Evolutionary conservation across 2,888 invertebrate genomes (phyloP).

Genomic region (Clivina fossor): DNA sequence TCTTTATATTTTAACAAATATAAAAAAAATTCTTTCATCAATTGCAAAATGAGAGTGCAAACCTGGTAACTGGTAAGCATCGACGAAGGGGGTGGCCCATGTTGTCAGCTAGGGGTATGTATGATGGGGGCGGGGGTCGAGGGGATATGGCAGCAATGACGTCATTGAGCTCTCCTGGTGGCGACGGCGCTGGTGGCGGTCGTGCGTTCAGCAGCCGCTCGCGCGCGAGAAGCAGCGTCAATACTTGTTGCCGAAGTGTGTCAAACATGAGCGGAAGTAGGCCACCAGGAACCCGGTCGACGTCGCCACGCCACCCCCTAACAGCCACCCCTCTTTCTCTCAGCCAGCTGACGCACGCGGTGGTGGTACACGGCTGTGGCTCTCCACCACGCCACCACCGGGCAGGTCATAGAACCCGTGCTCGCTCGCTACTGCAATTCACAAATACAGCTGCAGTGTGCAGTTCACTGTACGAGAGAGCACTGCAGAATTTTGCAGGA

Average conservation of each 20-base stretch:
- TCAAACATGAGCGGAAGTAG: slow-evolving; percentile 52
- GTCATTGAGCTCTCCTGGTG: slow-evolving; percentile 49
- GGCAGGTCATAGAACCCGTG: slow-evolving; percentile 30
- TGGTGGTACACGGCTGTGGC: not conserved
- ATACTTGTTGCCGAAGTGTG: slow-evolving; percentile 57
- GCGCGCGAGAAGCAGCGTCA: no score
- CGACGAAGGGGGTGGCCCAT: no score
- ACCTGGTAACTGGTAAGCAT: no score
- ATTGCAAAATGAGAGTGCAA: no score
- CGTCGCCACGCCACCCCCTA: no score
- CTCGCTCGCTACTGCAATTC: no score
- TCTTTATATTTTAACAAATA: no score
- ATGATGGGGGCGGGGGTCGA: slow-evolving; percentile 54
- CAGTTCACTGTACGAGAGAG: not conserved
- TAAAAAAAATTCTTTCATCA: no score
- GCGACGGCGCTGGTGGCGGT: slow-evolving; percentile 45
- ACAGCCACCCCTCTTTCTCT: no score
- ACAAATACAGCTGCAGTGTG: not conserved
- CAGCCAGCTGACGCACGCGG: slow-evolving; percentile 1
- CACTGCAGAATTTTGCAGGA: slow-evolving; percentile 4
- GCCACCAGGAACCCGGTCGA: slow-evolving; percentile 42
- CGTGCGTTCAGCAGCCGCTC: no score
- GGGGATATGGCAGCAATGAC: slow-evolving; percentile 48
- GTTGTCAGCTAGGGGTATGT: slow-evolving; percentile 26
- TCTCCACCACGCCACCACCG: no score